A percentile compares a stretch with the other conserved stretches of the same genome.
These are phyloP conservation scores for Cryptotis parvus DNA, from an alignment of 2,113 vertebrate genomes.

Conservation along the genomic window DNA sequence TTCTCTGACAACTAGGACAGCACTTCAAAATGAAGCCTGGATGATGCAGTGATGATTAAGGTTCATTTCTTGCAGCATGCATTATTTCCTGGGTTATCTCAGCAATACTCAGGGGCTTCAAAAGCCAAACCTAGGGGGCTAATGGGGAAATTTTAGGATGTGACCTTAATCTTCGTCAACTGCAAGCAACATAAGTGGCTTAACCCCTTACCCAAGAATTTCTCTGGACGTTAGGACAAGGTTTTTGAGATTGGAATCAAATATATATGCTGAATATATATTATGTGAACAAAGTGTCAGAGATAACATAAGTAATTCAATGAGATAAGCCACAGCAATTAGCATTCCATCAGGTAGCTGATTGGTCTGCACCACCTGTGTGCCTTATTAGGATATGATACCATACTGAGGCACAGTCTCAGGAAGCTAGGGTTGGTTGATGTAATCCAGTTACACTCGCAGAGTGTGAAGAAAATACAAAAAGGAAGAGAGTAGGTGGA, in stretches of 20 bases:
- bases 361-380: background rate
- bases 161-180: too few species aligned
- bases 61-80: too few species aligned
- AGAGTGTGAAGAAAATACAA: background rate
- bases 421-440: background rate
- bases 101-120: too few species aligned
- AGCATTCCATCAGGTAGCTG: background rate
- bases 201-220: too few species aligned
- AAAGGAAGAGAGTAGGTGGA: background rate
- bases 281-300: background rate
- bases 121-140: too few species aligned
- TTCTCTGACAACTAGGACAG: too few species aligned
- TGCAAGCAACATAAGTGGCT: too few species aligned
- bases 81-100: too few species aligned
- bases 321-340: background rate
- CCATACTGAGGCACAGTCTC: background rate
- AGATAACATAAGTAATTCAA: background rate
- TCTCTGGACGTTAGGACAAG: background rate
- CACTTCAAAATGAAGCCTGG: too few species aligned
- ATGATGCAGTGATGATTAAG: too few species aligned
- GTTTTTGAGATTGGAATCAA: background rate
- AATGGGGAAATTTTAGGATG: too few species aligned
- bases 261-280: constrained; percentile 6
- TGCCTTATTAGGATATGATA: background rate
- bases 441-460: background rate